Percentiles rank a stretch among this genome's conserved stretches.
phyloP scores from a whole-genome alignment of 2,113 vertebrate genomes.

The Gasterosteus nipponicus region DNA sequence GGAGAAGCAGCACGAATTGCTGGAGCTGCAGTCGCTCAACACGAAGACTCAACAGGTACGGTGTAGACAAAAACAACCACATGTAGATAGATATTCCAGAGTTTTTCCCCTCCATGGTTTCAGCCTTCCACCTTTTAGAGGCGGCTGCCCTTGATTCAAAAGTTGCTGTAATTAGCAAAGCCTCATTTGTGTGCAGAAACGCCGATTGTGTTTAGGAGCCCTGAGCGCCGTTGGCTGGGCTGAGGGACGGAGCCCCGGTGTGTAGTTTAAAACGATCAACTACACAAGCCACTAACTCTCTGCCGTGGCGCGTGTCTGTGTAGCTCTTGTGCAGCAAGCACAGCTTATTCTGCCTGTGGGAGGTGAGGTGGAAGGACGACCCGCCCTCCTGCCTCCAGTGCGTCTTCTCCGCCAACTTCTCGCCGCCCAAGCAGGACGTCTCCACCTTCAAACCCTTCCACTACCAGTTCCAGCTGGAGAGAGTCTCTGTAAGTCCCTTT shows the following conservation, averaged over 20 bases:
- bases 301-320: neutral
- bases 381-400: conserved; percentile 86
- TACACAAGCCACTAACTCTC: neutral
- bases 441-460: conserved; percentile 87
- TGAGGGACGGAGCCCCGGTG: too few relatives aligned
- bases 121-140: neutral
- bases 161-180: neutral
- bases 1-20: conserved; percentile 72
- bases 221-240: neutral
- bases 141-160: neutral
- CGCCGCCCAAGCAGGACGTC: conserved; percentile 80
- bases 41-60: conserved; percentile 86
- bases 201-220: neutral
- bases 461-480: conserved; percentile 91
- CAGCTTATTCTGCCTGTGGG: conserved; percentile 93
- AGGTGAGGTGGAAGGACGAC: conserved; percentile 88
- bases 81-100: too few relatives aligned
- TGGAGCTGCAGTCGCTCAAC: conserved; percentile 86
- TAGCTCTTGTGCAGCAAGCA: conserved; percentile 89
- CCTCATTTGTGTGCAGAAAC: neutral
- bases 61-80: neutral
- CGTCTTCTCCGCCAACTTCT: conserved; percentile 89
- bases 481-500: conserved; percentile 87
- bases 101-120: too few relatives aligned
- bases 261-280: too few relatives aligned